Base-by-base conservation (phyloP, 2,888 invertebrate genomes). In the Luperina testacea region DNA sequence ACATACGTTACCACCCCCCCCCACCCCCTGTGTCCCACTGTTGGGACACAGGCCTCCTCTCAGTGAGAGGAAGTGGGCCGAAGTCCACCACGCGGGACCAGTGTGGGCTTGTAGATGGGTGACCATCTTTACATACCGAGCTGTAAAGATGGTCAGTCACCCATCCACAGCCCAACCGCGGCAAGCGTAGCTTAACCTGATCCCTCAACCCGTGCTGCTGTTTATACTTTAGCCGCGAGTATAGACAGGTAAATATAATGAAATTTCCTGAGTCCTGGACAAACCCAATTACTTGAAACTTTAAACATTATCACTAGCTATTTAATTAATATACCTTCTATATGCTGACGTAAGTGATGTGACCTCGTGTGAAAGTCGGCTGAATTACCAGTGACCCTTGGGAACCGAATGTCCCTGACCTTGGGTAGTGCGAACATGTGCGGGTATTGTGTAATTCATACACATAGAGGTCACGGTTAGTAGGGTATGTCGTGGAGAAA, bases 331-430 rank as follows among this genome's bases (percentile, higher is more conserved):
- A 70, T 67, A 72, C n/a, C 20, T 45, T 17, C 45, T 72, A 69
- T 3, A 78, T 51, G 57, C 32, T 70, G 67, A 77, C 59, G 73
- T 78, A 78, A 78, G 7, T 61, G 68, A 65, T 38, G 84, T 81
- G 90, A 90, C 92, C 90, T 90, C 88, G 87, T 87, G 88, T 88
- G 87, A 89, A 88, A 89, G 90, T 85, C 85, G 89, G 87, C 89
- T 90, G 90, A 90, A 91, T 92, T 91, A 90, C 81, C 77, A 69
- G 70, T 72, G 80, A 73, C 90, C 83, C 89, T 63, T 45, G 87
- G 91, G 90, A 82, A 38, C 32, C 11, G 24, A 64, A 69, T 51
- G 84, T 65, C 88, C 87, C 84, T 86, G 90, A 85, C 85, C 85
- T 80, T 82, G 79, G 24, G 57, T 45, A 63, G 72, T 78, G 53